A percentile compares a stretch with the other conserved stretches of the same genome.
phyloP scores from a whole-genome alignment of 2,888 invertebrate species.

The Pyrgus malvae region DNA sequence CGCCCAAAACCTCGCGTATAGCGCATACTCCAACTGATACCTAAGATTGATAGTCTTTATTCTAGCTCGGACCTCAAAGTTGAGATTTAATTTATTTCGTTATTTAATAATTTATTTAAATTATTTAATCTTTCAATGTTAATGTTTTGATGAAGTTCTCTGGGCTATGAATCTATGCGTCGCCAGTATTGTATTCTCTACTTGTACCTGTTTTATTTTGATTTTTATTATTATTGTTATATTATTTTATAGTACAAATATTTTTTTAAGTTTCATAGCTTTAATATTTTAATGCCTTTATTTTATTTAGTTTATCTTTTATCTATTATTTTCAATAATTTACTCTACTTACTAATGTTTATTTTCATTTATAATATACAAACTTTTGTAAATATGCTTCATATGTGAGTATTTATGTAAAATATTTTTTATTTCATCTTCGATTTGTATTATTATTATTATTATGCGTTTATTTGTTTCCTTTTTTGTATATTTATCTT shows the following conservation, averaged over 20 bases:
- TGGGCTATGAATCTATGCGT: constrained; percentile 30
- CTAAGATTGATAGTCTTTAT: constrained; percentile 57
- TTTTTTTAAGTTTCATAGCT: constrained; percentile 53
- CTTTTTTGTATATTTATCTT: not conserved
- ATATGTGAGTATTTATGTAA: constrained; percentile 66
- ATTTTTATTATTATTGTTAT: constrained; percentile 42
- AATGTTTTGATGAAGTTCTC: constrained; percentile 49
- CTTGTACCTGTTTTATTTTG: constrained; percentile 57
- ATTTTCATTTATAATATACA: constrained; percentile 33
- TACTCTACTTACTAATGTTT: constrained; percentile 29
- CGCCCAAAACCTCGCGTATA: constrained; percentile 87
- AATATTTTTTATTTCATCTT: constrained; percentile 69
- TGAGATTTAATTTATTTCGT: constrained; percentile 62
- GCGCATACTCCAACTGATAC: constrained; percentile 81
- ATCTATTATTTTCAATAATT: constrained; percentile 42
- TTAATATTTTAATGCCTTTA: constrained; percentile 51
- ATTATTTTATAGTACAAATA: constrained; percentile 60
- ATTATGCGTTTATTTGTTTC: no score
- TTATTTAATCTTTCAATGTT: constrained; percentile 43
- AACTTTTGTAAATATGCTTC: constrained; percentile 76
- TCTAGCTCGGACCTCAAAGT: constrained; percentile 68
- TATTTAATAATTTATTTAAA: constrained; percentile 72
- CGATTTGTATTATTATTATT: constrained; percentile 29
- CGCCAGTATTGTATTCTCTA: constrained; percentile 37
- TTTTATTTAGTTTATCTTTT: constrained; percentile 50